A percentile compares a stretch with the other conserved stretches of the same genome.
Conservation (phyloP, 2,888 invertebrate genomes). For the Busseola fusca region DNA sequence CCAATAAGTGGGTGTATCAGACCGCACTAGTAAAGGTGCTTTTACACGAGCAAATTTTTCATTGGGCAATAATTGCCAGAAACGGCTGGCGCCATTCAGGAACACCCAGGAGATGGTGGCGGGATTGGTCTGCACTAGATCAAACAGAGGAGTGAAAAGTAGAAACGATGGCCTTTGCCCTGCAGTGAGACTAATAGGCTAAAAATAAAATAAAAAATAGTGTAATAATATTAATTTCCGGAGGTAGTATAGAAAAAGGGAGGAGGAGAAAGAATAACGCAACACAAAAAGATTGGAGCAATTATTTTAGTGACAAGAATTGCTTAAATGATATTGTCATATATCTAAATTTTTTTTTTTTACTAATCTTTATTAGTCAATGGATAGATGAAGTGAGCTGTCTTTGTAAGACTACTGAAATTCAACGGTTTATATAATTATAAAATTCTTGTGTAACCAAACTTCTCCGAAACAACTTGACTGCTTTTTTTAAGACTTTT, state of each 20-base stretch:
- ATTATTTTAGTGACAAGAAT: background rate
- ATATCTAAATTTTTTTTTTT: no score
- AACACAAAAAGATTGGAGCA: background rate
- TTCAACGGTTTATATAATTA: no score
- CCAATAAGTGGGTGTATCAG: slow-evolving; percentile 59
- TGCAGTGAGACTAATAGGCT: background rate
- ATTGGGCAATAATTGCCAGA: background rate
- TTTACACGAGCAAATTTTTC: slow-evolving; percentile 13
- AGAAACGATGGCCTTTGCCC: background rate
- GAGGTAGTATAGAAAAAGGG: background rate
- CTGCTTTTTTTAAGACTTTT: no score
- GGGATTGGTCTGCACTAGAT: background rate
- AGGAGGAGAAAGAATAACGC: background rate
- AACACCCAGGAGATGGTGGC: background rate
- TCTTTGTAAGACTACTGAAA: no score
- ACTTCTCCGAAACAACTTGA: no score
- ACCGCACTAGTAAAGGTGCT: slow-evolving; percentile 35
- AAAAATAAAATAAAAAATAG: background rate
- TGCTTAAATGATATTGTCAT: background rate
- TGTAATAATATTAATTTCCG: background rate
- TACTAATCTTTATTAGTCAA: no score
- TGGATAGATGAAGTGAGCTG: no score
- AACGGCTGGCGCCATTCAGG: background rate
- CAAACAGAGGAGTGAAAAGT: background rate
- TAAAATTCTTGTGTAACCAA: no score